These are phyloP conservation scores for Pachycephala philippinensis DNA, from an alignment of 2,113 vertebrate species.

Conservation along the genomic window DNA sequence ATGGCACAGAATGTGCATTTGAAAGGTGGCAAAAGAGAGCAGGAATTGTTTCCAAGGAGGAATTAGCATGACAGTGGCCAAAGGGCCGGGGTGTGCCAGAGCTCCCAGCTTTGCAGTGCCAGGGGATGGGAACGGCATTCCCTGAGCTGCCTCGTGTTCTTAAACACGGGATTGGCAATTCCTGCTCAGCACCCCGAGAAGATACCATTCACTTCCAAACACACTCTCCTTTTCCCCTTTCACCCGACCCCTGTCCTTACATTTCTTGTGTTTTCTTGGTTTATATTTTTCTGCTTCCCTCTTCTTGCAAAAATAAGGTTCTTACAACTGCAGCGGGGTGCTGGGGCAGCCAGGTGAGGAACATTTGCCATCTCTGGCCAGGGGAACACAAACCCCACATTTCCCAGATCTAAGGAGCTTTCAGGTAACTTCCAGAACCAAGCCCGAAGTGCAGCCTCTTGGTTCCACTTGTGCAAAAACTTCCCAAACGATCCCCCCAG, in stretches of 20 bases:
- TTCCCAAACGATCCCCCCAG: not conserved
- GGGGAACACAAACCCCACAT: not conserved
- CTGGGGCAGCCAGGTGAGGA: not conserved
- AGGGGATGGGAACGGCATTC: not conserved
- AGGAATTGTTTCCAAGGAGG: not conserved
- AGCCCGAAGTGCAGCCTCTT: not conserved
- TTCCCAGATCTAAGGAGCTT: not conserved
- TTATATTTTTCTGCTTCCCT: not conserved
- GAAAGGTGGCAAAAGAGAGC: slow-evolving; percentile 26
- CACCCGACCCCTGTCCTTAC: not conserved
- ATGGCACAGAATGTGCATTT: slow-evolving; percentile 52
- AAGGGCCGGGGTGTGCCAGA: not conserved
- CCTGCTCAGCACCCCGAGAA: not conserved
- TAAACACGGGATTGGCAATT: not conserved
- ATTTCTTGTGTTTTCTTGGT: not conserved
- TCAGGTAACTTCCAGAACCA: not conserved
- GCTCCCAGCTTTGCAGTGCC: not conserved
- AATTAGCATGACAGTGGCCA: slow-evolving; percentile 55
- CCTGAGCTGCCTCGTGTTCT: not conserved
- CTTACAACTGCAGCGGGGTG: not conserved
- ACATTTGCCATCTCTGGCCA: not conserved
- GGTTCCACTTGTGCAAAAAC: not conserved
- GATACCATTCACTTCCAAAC: not conserved
- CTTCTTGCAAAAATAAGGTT: not conserved
- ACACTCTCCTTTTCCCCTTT: not conserved